A percentile compares a stretch with the other conserved stretches of the same genome.
phyloP scores from a whole-genome alignment of 2,113 vertebrate genomes.

The Otocyon megalotis region DNA sequence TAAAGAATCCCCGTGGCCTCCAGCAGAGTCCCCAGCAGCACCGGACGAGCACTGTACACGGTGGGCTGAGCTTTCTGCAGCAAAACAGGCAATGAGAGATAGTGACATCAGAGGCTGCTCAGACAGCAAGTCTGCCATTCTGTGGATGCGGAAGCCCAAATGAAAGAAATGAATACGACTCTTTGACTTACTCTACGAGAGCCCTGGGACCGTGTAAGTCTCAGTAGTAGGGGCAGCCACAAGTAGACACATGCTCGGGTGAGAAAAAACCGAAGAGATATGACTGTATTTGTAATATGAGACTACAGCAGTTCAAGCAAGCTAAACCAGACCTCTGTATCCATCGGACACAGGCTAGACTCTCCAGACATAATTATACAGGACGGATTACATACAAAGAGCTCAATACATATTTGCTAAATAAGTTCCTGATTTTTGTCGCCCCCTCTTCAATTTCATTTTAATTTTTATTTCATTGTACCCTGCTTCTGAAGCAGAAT shows the following conservation, averaged over 20 bases:
- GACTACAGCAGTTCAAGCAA: neutral
- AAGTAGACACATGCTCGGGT: neutral
- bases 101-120: neutral
- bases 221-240: neutral
- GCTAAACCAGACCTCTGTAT: neutral
- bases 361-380: neutral
- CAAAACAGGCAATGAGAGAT: neutral
- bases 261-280: neutral
- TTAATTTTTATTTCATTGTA: conserved; percentile 29
- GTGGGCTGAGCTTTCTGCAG: neutral
- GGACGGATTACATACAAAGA: neutral
- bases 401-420: neutral
- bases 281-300: neutral
- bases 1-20: neutral
- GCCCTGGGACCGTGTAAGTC: neutral
- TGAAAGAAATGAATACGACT: neutral
- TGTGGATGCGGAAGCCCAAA: neutral
- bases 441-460: conserved; percentile 28
- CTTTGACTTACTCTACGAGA: neutral
- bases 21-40: neutral
- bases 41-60: neutral
- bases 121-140: neutral
- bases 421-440: neutral
- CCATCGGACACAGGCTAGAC: neutral
- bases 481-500: conserved; percentile 49